Evolutionary conservation across 2,113 vertebrate species (phyloP), one percentile per base, ranked within the genome.

Genomic region (Coreoperca whiteheadi): DNA sequence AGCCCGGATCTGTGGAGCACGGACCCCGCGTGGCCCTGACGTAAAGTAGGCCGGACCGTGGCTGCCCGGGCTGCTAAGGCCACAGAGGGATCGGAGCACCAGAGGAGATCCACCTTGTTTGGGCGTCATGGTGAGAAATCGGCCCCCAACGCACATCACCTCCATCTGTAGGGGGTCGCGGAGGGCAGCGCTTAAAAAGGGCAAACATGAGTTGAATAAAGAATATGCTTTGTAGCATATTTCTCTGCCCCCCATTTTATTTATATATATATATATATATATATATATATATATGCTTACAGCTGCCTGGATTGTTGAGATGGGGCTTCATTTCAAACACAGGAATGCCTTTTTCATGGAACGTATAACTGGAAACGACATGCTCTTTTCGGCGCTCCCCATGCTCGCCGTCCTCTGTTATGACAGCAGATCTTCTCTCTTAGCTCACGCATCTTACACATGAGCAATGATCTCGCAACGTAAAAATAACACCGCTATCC

Each of bases 381-480:
- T 12, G 81, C 67, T 83, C 69, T 70, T 68, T 67, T 32, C 39
- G 4, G 64, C 41, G 0, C 78, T 48, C 69, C 41, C 37, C 23
- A 0, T n/a, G 73, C 82, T 87, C 57, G 41, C 75, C 66, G 34
- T 82, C 79, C 82, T 57, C 69, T 39, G 80, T 81, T 83, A 14
- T 82, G 89, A 86, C 89, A 91, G 89, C 77, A 1, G 59, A 80
- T 88, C 54, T 59, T 69, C 66, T 77, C 75, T 63, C 74, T 79
- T 30, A 28, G 67, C 80, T 81, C 79, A 1, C 32, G 87, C 79
- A 50, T 88, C 84, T 82, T 46, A 77, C 85, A 89, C 86, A 56
- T 90, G 91, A 93, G 89, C 71, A 84, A 92, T 87, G 90, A 92
- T 87, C 51, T 68, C 10, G 28, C 83, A 30, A 68, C 88, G 85